Evolutionary conservation across 1,140 invertebrate species (phyloP).

Genomic region (Spodoptera frugiperda): DNA sequence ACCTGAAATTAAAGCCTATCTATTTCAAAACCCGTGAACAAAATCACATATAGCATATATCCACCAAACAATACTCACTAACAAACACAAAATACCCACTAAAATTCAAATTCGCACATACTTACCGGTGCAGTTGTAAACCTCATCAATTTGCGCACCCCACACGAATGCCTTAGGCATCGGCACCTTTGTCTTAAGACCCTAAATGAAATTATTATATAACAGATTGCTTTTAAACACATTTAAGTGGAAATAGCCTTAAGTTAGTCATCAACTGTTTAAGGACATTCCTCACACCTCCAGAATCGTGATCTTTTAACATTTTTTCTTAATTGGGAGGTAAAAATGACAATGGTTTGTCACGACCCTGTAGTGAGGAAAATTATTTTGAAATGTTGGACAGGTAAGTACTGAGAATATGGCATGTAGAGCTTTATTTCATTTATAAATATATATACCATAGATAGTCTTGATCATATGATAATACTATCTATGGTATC

Average conservation of each 20-base stretch:
- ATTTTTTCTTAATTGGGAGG: neutral
- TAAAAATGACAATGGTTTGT: slow-evolving; percentile 7
- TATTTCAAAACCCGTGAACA: too few species aligned
- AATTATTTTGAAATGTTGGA: too few species aligned
- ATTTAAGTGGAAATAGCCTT: slow-evolving; percentile 7
- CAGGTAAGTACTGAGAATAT: too few species aligned
- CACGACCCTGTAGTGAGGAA: neutral
- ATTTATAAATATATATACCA: too few species aligned
- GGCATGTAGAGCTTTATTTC: too few species aligned
- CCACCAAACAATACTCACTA: too few species aligned
- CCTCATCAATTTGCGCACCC: neutral
- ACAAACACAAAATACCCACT: too few species aligned
- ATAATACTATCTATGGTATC: too few species aligned
- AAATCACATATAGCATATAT: too few species aligned
- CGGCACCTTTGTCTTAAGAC: slow-evolving; percentile 29
- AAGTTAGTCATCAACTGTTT: slow-evolving; percentile 21
- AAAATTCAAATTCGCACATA: slow-evolving; percentile 10
- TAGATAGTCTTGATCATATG: too few species aligned
- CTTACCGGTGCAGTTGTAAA: neutral
- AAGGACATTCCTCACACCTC: slow-evolving; percentile 26
- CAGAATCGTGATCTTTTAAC: slow-evolving; percentile 10
- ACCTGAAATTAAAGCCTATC: too few species aligned
- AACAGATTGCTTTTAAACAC: neutral
- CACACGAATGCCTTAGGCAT: slow-evolving; percentile 4
- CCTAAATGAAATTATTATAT: slow-evolving; percentile 33